phyloP scores from a whole-genome alignment of 2,888 invertebrate genomes.

The Melanargia galathea region DNA sequence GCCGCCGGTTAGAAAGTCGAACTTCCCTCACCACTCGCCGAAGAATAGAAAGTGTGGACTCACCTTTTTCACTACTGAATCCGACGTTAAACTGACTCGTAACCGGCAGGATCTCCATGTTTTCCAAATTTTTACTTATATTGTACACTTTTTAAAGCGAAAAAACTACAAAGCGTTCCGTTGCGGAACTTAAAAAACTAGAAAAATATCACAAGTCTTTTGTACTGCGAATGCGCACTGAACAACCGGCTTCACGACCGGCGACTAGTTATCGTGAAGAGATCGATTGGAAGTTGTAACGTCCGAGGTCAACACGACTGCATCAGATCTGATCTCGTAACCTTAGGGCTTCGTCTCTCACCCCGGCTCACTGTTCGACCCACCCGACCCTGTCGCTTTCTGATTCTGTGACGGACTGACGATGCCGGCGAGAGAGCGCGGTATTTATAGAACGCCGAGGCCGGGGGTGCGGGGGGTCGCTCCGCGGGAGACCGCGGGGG shows the following conservation, averaged over 20 bases:
- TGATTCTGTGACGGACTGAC: slow-evolving; percentile 73
- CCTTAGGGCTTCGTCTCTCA: slow-evolving; percentile 77
- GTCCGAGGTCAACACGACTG: slow-evolving; percentile 72
- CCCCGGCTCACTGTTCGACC: slow-evolving; percentile 73
- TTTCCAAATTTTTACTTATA: slow-evolving; percentile 82
- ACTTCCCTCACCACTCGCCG: slow-evolving; percentile 56
- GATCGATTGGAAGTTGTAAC: slow-evolving; percentile 74
- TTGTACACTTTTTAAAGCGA: slow-evolving; percentile 77
- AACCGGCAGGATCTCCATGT: slow-evolving; percentile 91
- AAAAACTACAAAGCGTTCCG: slow-evolving; percentile 73
- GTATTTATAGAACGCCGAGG: slow-evolving; percentile 76
- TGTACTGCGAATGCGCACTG: slow-evolving; percentile 79
- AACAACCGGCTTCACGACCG: slow-evolving; percentile 67
- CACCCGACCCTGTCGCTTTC: slow-evolving; percentile 78
- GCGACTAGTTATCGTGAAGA: slow-evolving; percentile 73
- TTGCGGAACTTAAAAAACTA: slow-evolving; percentile 74
- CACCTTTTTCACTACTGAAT: slow-evolving; percentile 89
- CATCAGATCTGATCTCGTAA: slow-evolving; percentile 82
- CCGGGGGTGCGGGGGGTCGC: slow-evolving; percentile 65
- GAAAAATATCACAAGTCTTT: slow-evolving; percentile 82
- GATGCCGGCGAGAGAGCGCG: slow-evolving; percentile 62
- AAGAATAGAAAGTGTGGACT: slow-evolving; percentile 76
- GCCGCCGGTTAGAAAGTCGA: slow-evolving; percentile 71
- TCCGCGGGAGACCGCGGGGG: slow-evolving; percentile 68
- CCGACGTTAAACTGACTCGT: slow-evolving; percentile 88